Percentiles rank a stretch among this genome's conserved stretches.
Conservation (phyloP, 2,888 invertebrate species). For the Allygus modestus region DNA sequence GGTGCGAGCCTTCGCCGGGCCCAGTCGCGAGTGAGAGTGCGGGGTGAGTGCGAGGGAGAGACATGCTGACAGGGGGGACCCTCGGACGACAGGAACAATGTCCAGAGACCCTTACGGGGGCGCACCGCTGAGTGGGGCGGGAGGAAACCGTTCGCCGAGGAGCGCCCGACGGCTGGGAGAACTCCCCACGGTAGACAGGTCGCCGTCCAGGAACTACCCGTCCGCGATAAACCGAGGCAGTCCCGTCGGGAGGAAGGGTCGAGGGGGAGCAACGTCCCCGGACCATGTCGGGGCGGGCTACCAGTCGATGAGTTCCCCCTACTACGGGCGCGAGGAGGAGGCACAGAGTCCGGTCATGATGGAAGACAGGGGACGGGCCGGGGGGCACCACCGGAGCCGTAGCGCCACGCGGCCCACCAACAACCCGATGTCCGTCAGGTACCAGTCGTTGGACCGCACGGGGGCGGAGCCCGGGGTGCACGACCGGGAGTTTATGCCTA, state of each 20-base stretch:
- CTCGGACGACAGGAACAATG: constrained; percentile 51
- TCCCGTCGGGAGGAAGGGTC: constrained; percentile 72
- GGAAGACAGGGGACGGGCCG: constrained; percentile 82
- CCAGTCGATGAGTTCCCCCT: constrained; percentile 73
- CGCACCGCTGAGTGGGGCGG: constrained; percentile 76
- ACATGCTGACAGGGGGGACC: constrained; percentile 61
- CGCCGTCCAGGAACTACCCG: constrained; percentile 89
- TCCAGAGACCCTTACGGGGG: constrained; percentile 75
- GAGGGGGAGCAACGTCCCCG: constrained; percentile 80
- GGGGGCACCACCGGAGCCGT: constrained; percentile 86
- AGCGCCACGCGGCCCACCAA: constrained; percentile 84
- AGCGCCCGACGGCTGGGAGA: constrained; percentile 82
- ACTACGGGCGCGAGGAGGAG: constrained; percentile 83
- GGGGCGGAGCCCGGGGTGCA: constrained; percentile 76
- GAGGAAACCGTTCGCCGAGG: constrained; percentile 82
- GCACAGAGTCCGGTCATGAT: constrained; percentile 91
- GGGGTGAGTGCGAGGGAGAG: constrained; percentile 62
- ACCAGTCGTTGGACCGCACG: constrained; percentile 84
- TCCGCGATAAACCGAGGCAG: constrained; percentile 77
- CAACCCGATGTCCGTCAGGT: constrained; percentile 76
- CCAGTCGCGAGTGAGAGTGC: constrained; percentile 66
- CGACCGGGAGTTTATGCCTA: constrained; percentile 92
- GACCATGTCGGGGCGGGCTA: constrained; percentile 73
- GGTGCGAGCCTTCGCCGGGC: constrained; percentile 58
- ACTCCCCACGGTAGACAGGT: constrained; percentile 93